Conservation (phyloP, 2,797 vertebrate species). For the Intellagama lesueurii region DNA sequence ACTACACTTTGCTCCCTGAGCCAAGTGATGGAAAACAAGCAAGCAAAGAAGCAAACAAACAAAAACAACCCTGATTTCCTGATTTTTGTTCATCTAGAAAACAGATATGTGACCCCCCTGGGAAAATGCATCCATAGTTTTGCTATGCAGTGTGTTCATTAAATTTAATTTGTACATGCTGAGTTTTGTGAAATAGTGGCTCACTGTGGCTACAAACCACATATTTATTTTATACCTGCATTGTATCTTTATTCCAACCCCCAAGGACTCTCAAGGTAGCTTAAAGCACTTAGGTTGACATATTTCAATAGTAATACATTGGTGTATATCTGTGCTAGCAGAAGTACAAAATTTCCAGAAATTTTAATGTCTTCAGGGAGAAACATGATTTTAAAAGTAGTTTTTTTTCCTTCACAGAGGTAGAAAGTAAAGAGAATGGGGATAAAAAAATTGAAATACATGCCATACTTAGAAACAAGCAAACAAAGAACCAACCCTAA, state of each 20-base stretch:
- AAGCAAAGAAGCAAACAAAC: not conserved
- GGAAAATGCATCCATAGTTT: slow-evolving; percentile 5
- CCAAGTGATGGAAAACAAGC: not conserved
- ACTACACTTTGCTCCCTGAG: not conserved
- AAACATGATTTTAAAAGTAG: not conserved
- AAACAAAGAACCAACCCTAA: no score
- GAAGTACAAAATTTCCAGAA: not conserved
- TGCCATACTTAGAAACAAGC: not conserved
- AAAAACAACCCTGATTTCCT: slow-evolving; percentile 3
- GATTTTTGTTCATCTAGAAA: slow-evolving; percentile 12
- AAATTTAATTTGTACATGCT: not conserved
- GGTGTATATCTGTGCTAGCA: not conserved
- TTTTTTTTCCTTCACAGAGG: not conserved
- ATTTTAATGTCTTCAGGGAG: not conserved
- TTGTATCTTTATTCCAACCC: not conserved
- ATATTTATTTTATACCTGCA: slow-evolving; percentile 3
- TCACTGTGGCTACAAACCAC: not conserved
- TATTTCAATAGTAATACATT: not conserved
- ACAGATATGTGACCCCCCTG: not conserved
- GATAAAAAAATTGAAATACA: not conserved
- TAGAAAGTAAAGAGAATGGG: not conserved
- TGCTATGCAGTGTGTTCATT: not conserved
- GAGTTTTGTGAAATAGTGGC: not conserved
- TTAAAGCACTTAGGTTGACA: slow-evolving; percentile 7
- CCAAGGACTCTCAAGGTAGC: not conserved